A percentile compares a stretch with the other conserved stretches of the same genome.
These are phyloP conservation scores for Odontamblyopus rebecca DNA, from an alignment of 2,797 vertebrate species.

Conservation along the genomic window DNA sequence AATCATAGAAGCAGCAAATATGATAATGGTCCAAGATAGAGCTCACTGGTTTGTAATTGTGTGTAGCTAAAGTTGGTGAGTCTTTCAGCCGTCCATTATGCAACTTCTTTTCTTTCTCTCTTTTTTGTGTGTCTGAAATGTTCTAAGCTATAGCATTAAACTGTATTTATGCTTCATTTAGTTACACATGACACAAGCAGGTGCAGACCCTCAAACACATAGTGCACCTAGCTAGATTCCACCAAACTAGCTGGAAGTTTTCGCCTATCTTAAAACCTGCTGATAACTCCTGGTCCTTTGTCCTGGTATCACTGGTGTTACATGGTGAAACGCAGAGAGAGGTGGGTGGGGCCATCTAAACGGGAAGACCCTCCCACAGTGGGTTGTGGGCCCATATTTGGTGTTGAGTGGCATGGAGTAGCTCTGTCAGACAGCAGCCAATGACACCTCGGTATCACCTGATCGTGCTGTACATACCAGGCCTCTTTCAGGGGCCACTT, in stretches of 20 bases:
- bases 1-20: no score
- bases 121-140: no score
- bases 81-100: no score
- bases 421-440: conserved; percentile 84
- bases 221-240: no score
- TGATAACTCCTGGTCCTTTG: not conserved
- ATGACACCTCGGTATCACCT: conserved; percentile 90
- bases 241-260: not conserved
- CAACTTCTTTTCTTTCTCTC: no score
- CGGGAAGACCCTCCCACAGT: conserved; percentile 62
- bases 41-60: no score
- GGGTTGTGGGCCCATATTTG: conserved; percentile 92
- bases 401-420: conserved; percentile 82
- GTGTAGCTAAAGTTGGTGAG: no score
- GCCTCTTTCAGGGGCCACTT: conserved; percentile 9
- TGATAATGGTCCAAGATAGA: no score
- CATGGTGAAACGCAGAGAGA: not conserved
- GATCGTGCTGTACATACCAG: conserved; percentile 76
- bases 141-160: no score
- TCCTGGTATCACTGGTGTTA: not conserved
- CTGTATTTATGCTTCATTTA: no score
- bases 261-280: not conserved
- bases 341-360: conserved; percentile 29
- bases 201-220: no score
- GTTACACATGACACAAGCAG: no score